These are phyloP conservation scores for Neofelis nebulosa DNA, from an alignment of 2,113 vertebrate species.

Conservation along the genomic window DNA sequence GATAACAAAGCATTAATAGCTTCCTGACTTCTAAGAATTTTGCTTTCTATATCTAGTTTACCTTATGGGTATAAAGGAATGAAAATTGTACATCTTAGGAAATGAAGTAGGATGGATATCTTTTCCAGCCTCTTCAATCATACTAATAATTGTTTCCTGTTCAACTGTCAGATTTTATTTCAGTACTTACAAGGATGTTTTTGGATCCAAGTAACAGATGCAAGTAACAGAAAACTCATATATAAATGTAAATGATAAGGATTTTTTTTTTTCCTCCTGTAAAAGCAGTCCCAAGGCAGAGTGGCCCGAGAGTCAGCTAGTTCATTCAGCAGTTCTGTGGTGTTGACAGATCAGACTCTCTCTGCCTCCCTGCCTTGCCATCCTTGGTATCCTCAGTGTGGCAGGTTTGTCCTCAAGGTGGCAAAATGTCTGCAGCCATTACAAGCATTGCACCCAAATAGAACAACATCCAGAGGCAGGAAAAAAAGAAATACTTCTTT, in stretches of 20 bases:
- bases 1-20: constrained; percentile 12
- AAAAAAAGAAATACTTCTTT: not conserved
- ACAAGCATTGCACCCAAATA: not conserved
- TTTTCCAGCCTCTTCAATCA: constrained; percentile 10
- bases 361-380: not conserved
- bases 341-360: not conserved
- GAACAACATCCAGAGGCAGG: not conserved
- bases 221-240: constrained; percentile 39
- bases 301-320: not conserved
- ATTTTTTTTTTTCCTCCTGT: not conserved
- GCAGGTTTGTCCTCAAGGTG: not conserved
- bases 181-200: constrained; percentile 8
- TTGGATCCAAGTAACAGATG: constrained; percentile 29
- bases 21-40: constrained; percentile 39
- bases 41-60: constrained; percentile 35
- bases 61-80: not conserved
- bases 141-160: constrained; percentile 17
- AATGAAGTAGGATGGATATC: not conserved
- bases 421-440: not conserved
- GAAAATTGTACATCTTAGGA: constrained; percentile 5
- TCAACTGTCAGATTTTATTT: constrained; percentile 50
- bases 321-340: not conserved
- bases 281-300: not conserved
- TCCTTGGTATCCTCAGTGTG: not conserved
- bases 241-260: not conserved